phyloP scores from a whole-genome alignment of 2,888 invertebrate genomes.

The Tetanocera ferruginea region DNA sequence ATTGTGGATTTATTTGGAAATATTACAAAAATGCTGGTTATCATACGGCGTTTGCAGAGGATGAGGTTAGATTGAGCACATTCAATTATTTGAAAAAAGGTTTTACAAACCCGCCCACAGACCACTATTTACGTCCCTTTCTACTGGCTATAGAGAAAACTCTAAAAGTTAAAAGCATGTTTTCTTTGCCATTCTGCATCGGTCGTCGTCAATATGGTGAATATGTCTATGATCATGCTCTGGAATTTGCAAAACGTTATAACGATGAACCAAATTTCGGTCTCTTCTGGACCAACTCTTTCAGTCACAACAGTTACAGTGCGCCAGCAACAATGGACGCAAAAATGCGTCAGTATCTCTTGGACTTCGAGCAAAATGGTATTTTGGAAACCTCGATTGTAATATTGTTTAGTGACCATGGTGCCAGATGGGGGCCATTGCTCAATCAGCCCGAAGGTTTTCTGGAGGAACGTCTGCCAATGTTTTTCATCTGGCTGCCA shows the following conservation, averaged over 20 bases:
- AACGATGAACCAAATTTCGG: slow-evolving; percentile 77
- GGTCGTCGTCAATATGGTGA: slow-evolving; percentile 76
- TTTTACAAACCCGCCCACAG: slow-evolving; percentile 81
- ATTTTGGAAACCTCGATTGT: slow-evolving; percentile 77
- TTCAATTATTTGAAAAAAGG: slow-evolving; percentile 78
- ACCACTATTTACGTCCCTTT: slow-evolving; percentile 84
- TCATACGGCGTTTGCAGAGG: slow-evolving; percentile 84
- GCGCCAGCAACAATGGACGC: slow-evolving; percentile 77
- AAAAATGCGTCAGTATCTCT: slow-evolving; percentile 74
- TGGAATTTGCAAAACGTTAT: slow-evolving; percentile 77
- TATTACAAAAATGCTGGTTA: slow-evolving; percentile 79
- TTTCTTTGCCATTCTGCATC: slow-evolving; percentile 73
- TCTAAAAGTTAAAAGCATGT: slow-evolving; percentile 69
- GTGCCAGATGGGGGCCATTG: slow-evolving; percentile 79
- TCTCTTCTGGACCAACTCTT: slow-evolving; percentile 83
- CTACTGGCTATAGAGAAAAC: slow-evolving; percentile 77
- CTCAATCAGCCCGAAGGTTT: slow-evolving; percentile 78
- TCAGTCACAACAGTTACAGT: slow-evolving; percentile 79
- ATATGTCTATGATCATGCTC: slow-evolving; percentile 77
- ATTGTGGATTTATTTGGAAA: slow-evolving; percentile 83
- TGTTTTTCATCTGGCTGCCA: slow-evolving; percentile 79
- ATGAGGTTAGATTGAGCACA: slow-evolving; percentile 77
- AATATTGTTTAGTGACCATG: slow-evolving; percentile 84
- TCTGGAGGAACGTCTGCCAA: slow-evolving; percentile 83
- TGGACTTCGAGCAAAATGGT: slow-evolving; percentile 72